Conservation (phyloP, 1,140 invertebrate species). For the Pseudomyrmex gracilis region DNA sequence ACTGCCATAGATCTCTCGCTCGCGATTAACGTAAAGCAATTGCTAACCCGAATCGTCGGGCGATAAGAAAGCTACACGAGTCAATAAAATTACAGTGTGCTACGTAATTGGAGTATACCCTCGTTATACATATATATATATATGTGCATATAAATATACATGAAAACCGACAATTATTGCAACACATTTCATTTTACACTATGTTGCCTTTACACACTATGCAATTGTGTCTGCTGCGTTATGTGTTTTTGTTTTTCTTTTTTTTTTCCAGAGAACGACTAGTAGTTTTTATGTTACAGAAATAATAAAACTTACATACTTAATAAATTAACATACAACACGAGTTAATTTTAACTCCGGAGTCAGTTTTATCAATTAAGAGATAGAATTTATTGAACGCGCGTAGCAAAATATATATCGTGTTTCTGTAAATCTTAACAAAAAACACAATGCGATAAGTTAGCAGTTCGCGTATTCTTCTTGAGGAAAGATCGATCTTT, state of each 20-base stretch:
- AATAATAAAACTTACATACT: too few relatives aligned
- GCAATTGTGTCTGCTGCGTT: neutral
- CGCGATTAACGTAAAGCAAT: neutral
- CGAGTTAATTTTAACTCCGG: neutral
- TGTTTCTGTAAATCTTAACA: too few relatives aligned
- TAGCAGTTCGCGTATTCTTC: too few relatives aligned
- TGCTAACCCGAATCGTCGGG: neutral
- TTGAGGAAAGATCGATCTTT: too few relatives aligned
- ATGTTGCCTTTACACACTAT: too few relatives aligned
- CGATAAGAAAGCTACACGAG: neutral
- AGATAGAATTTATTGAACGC: neutral
- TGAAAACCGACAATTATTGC: neutral
- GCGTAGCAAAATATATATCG: too few relatives aligned
- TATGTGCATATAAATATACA: neutral
- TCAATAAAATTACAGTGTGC: neutral
- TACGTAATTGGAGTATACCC: neutral
- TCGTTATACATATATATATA: neutral
- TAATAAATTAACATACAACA: neutral
- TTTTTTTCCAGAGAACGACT: neutral
- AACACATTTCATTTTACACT: neutral
- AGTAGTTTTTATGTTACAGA: too few relatives aligned
- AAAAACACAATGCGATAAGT: too few relatives aligned
- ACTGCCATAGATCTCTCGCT: neutral
- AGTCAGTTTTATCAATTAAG: neutral
- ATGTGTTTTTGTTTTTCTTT: neutral